Evolutionary conservation across 2,113 vertebrate genomes (phyloP).

Genomic region (Ammospiza caudacuta): DNA sequence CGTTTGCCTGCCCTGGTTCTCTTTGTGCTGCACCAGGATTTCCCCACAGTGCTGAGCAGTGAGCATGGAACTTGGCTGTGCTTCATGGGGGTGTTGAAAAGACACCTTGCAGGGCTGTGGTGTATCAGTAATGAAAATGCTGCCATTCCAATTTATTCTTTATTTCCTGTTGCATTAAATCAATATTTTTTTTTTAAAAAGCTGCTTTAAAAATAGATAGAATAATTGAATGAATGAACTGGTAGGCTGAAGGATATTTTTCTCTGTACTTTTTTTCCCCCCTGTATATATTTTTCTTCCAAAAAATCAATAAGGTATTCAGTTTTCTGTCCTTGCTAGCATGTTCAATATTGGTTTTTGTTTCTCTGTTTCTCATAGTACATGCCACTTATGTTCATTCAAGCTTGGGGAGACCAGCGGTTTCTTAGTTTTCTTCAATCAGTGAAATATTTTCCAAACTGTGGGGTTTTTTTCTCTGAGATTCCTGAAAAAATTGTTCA

Average conservation of each 20-base stretch:
- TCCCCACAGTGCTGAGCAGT: neutral
- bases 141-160: neutral
- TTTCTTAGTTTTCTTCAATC: neutral
- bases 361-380: neutral
- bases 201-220: neutral
- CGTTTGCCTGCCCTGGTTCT: rapidly evolving
- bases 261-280: rapidly evolving
- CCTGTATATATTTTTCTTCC: neutral
- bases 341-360: neutral
- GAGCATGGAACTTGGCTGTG: neutral
- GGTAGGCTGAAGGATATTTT: neutral
- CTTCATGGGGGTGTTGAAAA: neutral
- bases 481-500: neutral
- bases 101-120: neutral
- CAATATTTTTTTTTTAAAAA: neutral
- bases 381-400: neutral
- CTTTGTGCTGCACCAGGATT: neutral
- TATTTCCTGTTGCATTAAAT: neutral
- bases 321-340: neutral
- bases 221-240: neutral
- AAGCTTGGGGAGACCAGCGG: neutral
- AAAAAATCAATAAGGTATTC: neutral
- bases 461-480: rapidly evolving
- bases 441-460: neutral
- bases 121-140: neutral